phyloP scores from a whole-genome alignment of 2,113 vertebrate species.

The Bothrops jararaca region DNA sequence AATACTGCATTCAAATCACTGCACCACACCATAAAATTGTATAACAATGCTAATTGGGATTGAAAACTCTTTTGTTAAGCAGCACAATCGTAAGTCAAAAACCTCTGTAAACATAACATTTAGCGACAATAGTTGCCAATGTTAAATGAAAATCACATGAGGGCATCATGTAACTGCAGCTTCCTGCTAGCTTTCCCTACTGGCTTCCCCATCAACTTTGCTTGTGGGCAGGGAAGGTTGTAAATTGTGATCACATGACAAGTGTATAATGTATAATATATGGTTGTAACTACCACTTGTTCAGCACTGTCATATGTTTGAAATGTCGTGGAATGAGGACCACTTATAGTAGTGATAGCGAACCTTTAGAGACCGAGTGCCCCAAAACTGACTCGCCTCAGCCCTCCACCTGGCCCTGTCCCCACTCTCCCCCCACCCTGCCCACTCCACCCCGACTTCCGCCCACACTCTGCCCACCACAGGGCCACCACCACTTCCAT shows the following conservation, averaged over 20 bases:
- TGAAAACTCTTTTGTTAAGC: background rate
- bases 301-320: background rate
- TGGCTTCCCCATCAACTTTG: background rate
- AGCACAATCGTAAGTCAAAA: background rate
- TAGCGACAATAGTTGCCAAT: background rate
- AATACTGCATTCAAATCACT: background rate
- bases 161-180: background rate
- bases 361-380: no score
- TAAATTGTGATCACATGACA: background rate
- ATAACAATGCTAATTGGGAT: background rate
- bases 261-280: background rate
- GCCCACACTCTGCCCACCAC: no score
- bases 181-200: background rate
- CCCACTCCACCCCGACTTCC: no score
- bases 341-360: no score
- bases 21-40: background rate
- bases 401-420: no score
- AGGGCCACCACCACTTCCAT: no score
- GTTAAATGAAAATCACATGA: background rate
- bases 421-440: no score
- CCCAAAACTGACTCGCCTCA: no score
- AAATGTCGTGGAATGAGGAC: background rate
- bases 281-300: background rate
- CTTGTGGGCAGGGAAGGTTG: background rate
- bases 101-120: background rate